phyloP scores from a whole-genome alignment of 2,113 vertebrate species.

The Porphyrio hochstetteri region DNA sequence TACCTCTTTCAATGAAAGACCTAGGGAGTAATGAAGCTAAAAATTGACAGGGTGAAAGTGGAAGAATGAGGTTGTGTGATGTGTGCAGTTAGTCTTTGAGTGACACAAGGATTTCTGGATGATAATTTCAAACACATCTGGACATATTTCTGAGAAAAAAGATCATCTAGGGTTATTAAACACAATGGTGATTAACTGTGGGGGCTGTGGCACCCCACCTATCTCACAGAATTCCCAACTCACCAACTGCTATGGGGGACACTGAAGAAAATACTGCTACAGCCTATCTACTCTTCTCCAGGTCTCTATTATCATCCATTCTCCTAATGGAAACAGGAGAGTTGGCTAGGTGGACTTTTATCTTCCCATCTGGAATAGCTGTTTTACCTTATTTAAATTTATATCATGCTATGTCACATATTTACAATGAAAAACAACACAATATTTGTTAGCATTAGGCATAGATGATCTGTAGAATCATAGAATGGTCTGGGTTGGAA shows the following conservation, averaged over 20 bases:
- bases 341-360: not conserved
- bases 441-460: not conserved
- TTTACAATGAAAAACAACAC: not conserved
- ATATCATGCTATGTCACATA: not conserved
- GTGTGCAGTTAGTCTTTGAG: not conserved
- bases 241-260: not conserved
- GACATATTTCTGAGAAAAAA: not conserved
- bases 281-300: not conserved
- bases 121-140: not conserved
- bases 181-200: not conserved
- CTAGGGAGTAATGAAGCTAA: not conserved
- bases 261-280: not conserved
- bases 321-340: not conserved
- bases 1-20: not conserved
- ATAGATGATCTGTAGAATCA: not conserved
- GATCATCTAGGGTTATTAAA: not conserved
- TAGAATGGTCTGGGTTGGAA: too few relatives aligned
- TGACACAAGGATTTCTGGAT: not conserved
- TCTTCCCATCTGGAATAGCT: not conserved
- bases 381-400: not conserved
- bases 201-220: not conserved
- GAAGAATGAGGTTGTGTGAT: not conserved
- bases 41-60: not conserved
- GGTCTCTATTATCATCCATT: not conserved
- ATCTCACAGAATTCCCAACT: not conserved